Conservation (phyloP, 2,113 vertebrate species). For the Tragelaphus imberbis region DNA sequence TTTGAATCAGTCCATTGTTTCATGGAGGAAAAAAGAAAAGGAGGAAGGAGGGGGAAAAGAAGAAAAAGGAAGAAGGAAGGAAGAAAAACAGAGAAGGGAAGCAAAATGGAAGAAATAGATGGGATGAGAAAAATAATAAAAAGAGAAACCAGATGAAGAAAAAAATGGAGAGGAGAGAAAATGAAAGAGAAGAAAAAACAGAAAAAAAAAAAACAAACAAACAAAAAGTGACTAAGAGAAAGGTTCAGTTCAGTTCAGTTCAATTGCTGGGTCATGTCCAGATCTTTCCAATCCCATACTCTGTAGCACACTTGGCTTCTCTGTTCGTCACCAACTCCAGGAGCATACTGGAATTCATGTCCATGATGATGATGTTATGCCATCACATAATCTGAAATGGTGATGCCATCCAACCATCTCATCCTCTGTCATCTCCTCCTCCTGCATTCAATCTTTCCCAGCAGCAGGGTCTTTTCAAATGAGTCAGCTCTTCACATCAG, state of each 20-base stretch:
- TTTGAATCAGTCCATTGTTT: not conserved
- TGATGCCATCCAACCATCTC: not conserved
- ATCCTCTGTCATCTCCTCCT: not conserved
- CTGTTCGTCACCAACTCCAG: not conserved
- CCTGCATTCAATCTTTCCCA: not conserved
- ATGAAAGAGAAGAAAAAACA: not conserved
- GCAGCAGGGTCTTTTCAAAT: not conserved
- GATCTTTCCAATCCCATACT: not conserved
- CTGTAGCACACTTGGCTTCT: not conserved
- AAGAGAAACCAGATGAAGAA: not conserved
- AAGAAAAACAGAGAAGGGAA: not conserved
- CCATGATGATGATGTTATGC: not conserved
- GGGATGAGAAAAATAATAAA: not conserved
- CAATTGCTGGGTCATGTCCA: not conserved
- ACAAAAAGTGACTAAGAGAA: not conserved
- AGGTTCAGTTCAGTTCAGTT: not conserved
- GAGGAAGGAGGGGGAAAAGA: accelerated
- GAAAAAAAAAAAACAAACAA: too few relatives aligned
- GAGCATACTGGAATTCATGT: not conserved
- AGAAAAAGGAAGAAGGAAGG: not conserved
- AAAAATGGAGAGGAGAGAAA: not conserved
- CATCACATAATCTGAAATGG: not conserved
- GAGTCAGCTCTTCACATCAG: not conserved
- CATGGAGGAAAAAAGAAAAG: not conserved
- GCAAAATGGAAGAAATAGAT: not conserved